Evolutionary conservation across 2,888 invertebrate genomes (phyloP).

Genomic region (Chrysolina haemoptera): DNA sequence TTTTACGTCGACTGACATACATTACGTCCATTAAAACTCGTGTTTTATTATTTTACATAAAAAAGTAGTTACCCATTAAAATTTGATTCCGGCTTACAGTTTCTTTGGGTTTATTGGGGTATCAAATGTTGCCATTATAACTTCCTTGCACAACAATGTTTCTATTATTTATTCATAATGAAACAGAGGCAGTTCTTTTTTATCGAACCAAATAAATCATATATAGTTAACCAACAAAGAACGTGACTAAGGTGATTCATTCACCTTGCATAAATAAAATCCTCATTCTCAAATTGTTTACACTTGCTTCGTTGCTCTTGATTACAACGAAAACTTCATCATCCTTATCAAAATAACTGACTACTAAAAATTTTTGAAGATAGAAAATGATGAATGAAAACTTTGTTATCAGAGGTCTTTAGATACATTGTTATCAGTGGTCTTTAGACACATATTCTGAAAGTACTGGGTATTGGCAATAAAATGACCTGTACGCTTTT

Average conservation of each 20-base stretch:
- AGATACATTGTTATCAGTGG: too few relatives aligned
- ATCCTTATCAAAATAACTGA: too few relatives aligned
- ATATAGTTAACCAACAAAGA: not conserved
- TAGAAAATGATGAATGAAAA: too few relatives aligned
- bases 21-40: not conserved
- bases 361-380: too few relatives aligned
- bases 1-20: not conserved
- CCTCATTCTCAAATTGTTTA: too few relatives aligned
- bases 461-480: too few relatives aligned
- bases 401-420: too few relatives aligned
- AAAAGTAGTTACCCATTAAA: slow-evolving; percentile 1
- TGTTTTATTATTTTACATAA: not conserved
- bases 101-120: not conserved
- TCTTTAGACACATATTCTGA: too few relatives aligned
- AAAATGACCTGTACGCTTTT: too few relatives aligned
- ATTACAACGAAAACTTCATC: not conserved
- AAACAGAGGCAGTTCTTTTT: not conserved
- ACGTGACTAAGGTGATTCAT: not conserved
- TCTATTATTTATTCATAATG: not conserved
- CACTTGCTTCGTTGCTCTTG: not conserved
- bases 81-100: not conserved
- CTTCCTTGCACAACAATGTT: not conserved
- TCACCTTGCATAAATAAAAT: not conserved
- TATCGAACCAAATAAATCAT: not conserved
- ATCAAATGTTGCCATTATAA: not conserved